These are phyloP conservation scores for Lucinisca nassula DNA, from an alignment of 2,888 invertebrate species.

Conservation along the genomic window DNA sequence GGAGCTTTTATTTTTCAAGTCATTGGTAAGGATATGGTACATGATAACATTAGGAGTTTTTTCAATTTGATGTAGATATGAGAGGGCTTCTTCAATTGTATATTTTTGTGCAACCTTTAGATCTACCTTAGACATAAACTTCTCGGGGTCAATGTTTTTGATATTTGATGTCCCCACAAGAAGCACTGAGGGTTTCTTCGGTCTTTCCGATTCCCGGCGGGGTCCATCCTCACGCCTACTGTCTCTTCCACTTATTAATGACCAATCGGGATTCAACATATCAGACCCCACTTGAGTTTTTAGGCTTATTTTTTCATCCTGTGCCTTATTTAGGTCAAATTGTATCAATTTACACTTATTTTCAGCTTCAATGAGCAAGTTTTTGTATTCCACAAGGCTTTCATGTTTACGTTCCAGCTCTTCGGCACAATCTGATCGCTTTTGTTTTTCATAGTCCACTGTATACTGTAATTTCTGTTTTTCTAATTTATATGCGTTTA, in stretches of 20 bases:
- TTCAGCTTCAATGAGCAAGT: neutral
- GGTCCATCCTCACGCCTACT: neutral
- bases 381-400: neutral
- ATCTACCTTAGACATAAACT: neutral
- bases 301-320: neutral
- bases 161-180: neutral
- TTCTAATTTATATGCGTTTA: neutral
- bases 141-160: neutral
- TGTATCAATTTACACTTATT: neutral
- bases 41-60: neutral
- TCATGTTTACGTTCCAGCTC: neutral
- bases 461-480: neutral
- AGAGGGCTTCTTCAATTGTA: neutral
- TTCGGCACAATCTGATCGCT: neutral
- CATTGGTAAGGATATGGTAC: neutral
- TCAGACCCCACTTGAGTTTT: neutral
- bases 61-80: neutral
- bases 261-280: neutral
- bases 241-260: neutral
- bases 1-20: neutral
- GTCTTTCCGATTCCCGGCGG: neutral
- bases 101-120: neutral
- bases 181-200: neutral
- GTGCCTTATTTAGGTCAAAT: neutral
- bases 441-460: neutral